These are phyloP conservation scores for Clepsis dumicolana DNA, from an alignment of 2,888 invertebrate species.

Conservation along the genomic window DNA sequence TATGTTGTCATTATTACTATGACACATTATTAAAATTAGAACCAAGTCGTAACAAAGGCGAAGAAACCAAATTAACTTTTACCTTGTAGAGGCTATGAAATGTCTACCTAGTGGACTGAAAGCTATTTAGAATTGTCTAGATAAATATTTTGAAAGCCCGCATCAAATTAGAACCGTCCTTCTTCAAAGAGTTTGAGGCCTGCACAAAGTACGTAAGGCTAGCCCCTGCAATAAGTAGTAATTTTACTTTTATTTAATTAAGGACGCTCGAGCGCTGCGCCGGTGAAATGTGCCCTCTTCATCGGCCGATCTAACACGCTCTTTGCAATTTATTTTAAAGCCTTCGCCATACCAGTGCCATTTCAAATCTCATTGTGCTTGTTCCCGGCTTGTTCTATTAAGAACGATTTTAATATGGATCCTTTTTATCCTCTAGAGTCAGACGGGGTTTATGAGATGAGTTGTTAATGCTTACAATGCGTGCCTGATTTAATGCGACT, in stretches of 20 bases:
- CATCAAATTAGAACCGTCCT: slow-evolving; percentile 7
- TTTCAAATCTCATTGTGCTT: slow-evolving; percentile 35
- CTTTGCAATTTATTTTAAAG: slow-evolving; percentile 47
- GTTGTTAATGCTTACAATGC: slow-evolving; percentile 39
- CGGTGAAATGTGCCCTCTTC: slow-evolving; percentile 38
- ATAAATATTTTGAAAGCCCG: neutral
- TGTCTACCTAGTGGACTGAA: no score
- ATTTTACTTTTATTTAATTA: slow-evolving; percentile 56
- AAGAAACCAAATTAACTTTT: no score
- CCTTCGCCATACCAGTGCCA: slow-evolving; percentile 33
- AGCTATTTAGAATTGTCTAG: no score
- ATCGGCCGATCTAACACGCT: slow-evolving; percentile 53
- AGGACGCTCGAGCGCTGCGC: slow-evolving; percentile 47
- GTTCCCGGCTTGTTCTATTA: slow-evolving; percentile 45
- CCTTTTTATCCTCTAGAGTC: slow-evolving; percentile 22
- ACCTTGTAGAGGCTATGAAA: no score
- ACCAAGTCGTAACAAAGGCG: no score
- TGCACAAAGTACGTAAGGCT: slow-evolving; percentile 48
- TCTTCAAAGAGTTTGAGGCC: slow-evolving; percentile 55
- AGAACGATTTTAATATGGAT: slow-evolving; percentile 36
- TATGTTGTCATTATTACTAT: no score
- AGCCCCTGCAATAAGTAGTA: slow-evolving; percentile 43
- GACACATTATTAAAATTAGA: no score
- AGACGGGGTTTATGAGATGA: slow-evolving; percentile 33
- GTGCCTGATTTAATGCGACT: slow-evolving; percentile 30